Evolutionary conservation across 2,888 invertebrate species (phyloP).

Genomic region (Agrilus biguttatus): DNA sequence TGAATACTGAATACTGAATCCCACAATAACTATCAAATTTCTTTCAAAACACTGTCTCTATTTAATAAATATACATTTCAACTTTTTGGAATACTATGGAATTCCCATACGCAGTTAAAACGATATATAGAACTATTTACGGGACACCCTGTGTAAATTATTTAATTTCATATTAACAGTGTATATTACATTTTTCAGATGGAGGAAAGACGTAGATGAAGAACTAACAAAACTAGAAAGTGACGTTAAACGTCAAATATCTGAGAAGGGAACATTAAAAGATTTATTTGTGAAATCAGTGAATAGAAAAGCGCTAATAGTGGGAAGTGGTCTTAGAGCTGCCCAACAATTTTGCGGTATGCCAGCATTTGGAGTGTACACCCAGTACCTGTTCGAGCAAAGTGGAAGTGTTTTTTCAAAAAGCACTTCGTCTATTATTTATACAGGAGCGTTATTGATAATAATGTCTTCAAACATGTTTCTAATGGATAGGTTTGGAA

Average conservation of each 20-base stretch:
- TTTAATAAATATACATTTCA: too few relatives aligned
- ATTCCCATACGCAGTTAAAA: too few relatives aligned
- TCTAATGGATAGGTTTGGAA: constrained; percentile 16
- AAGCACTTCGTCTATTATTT: constrained; percentile 17
- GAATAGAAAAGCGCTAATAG: constrained; percentile 19
- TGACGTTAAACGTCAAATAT: constrained; percentile 20
- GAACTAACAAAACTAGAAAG: constrained; percentile 14
- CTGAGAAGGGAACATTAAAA: constrained; percentile 20
- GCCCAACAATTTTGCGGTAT: constrained; percentile 23
- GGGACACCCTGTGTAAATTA: too few relatives aligned
- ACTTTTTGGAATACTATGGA: too few relatives aligned
- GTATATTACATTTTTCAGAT: constrained; percentile 2
- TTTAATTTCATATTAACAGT: constrained; percentile 4
- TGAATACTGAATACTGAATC: too few relatives aligned
- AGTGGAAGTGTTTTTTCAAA: constrained; percentile 17
- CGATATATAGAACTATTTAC: too few relatives aligned
- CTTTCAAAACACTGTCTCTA: too few relatives aligned
- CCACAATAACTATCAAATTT: too few relatives aligned
- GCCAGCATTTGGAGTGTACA: constrained; percentile 16
- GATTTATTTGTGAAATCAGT: constrained; percentile 18
- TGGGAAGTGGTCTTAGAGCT: constrained; percentile 18
- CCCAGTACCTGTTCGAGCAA: constrained; percentile 21
- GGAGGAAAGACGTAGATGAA: constrained; percentile 11
- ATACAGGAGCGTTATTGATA: constrained; percentile 9
- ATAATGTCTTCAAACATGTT: constrained; percentile 8